Evolutionary conservation across 2,113 vertebrate genomes (phyloP), one percentile per base, ranked within the genome.

Genomic region (Mustela lutreola): DNA sequence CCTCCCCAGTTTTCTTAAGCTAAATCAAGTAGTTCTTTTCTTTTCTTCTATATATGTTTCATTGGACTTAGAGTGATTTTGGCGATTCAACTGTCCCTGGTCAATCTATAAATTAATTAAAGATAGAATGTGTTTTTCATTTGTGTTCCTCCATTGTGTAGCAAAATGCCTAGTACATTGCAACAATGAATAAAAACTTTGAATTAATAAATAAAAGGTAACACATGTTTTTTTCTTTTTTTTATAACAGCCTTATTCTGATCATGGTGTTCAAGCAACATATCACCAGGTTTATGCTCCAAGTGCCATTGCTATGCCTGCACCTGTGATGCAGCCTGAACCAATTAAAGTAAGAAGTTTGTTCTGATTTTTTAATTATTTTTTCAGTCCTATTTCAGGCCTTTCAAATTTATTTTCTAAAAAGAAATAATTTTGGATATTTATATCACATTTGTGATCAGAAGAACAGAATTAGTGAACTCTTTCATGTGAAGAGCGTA

Each of bases 261-360:
- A 98, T 97, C 98, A 98, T 95, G 98, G 98, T 98, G 95, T 98
- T 97, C 99, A 99, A 98, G 95, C 98, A 75, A 79, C 98, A 0
- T 98, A 98, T 96, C 98, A 98, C 92, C 99, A 99, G 90, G 95
- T 98, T 96, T 98, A 98, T 33, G 89, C 98, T 89, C 98, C 98
- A 96, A 98, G 97, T 98, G 98, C 98, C 73, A 96, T 99, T 95
- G 97, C 98, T 45, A n/a, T 99, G 97, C 97, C 98, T 98, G 96
- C 97, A 42, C 97, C 98, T 97, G 98, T 99, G 95, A 99, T 99
- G 98, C 98, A 98, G 93, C 98, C 91, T 53, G 97, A 98, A 79
- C 82, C 83, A 58, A 97, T 95, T 97, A 97, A 98, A 98, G 98
- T 97, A 98, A 98, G 95, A 78, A 14, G 1, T 26, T 42, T 82